phyloP scores from a whole-genome alignment of 2,113 vertebrate species.

The Nestor notabilis region DNA sequence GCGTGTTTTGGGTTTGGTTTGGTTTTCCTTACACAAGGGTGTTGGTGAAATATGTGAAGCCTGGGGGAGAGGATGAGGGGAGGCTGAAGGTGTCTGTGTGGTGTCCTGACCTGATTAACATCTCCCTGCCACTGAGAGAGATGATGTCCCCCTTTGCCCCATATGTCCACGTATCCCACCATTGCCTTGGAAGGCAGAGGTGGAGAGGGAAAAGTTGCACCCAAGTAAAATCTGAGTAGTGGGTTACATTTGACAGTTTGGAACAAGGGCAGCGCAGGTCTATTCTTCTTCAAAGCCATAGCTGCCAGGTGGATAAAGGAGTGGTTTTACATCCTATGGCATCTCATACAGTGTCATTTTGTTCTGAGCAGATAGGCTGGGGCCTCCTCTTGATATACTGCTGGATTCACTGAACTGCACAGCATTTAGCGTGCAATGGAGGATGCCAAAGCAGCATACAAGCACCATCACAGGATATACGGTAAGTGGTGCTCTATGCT shows the following conservation, averaged over 20 bases:
- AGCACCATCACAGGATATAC: slow-evolving; percentile 87
- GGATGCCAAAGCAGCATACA: slow-evolving; percentile 83
- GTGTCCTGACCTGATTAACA: not conserved
- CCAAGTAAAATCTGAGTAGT: not conserved
- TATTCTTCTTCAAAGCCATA: not conserved
- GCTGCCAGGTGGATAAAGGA: not conserved
- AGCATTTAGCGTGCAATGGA: slow-evolving; percentile 88
- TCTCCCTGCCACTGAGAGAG: not conserved
- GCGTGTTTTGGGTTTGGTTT: not conserved
- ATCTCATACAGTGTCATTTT: slow-evolving; percentile 35
- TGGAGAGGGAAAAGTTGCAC: not conserved
- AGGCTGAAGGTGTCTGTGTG: not conserved
- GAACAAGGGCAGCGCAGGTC: not conserved
- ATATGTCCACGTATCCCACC: not conserved
- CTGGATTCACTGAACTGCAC: slow-evolving; percentile 91
- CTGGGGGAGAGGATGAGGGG: not conserved
- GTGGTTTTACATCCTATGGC: not conserved
- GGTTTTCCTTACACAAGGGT: not conserved
- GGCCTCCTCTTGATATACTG: slow-evolving; percentile 86
- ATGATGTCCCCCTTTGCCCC: rapidly evolving
- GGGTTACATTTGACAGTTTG: not conserved
- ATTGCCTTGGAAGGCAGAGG: not conserved
- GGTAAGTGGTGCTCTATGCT: slow-evolving; percentile 63
- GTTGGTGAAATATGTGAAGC: not conserved
- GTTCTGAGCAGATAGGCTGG: slow-evolving; percentile 83